Evolutionary conservation across 2,888 invertebrate species (phyloP).

Genomic region (Mesorhabditis belari): DNA sequence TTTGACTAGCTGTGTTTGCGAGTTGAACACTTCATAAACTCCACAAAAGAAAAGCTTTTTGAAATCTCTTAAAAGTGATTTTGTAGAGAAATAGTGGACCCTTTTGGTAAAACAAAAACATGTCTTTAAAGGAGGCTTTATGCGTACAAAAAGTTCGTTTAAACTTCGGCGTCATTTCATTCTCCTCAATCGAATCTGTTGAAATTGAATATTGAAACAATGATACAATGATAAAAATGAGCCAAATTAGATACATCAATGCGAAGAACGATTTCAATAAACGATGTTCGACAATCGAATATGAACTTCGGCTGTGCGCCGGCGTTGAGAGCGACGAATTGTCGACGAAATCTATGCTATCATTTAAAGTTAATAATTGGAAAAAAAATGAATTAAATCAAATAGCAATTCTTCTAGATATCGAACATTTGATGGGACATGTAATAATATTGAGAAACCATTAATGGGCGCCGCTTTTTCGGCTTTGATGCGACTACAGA

Average conservation of each 20-base stretch:
- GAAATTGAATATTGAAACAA: too few relatives aligned
- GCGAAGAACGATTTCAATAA: slow-evolving; percentile 38
- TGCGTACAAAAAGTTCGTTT: too few relatives aligned
- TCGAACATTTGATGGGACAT: slow-evolving; percentile 50
- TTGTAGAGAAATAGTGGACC: too few relatives aligned
- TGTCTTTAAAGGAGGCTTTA: too few relatives aligned
- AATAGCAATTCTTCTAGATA: slow-evolving; percentile 15
- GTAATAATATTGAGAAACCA: slow-evolving; percentile 49
- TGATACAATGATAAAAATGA: too few relatives aligned
- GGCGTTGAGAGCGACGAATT: slow-evolving; percentile 34
- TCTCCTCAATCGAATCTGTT: too few relatives aligned
- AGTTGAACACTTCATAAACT: too few relatives aligned
- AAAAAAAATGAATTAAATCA: background rate
- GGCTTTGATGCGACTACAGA: slow-evolving; percentile 43
- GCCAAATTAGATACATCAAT: background rate
- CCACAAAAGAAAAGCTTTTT: too few relatives aligned
- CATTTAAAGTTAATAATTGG: slow-evolving; percentile 31
- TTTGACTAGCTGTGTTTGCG: too few relatives aligned
- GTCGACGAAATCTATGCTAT: slow-evolving; percentile 47
- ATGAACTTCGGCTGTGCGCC: slow-evolving; percentile 49
- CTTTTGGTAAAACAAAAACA: too few relatives aligned
- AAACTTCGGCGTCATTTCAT: too few relatives aligned
- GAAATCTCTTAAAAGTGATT: too few relatives aligned
- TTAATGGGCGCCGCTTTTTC: slow-evolving; percentile 49
- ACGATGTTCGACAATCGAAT: slow-evolving; percentile 47